Percentiles rank a stretch among this genome's conserved stretches.
phyloP scores from a whole-genome alignment of 37 sponge, comb jelly and placozoan species.

The Halichondria panicea region DNA sequence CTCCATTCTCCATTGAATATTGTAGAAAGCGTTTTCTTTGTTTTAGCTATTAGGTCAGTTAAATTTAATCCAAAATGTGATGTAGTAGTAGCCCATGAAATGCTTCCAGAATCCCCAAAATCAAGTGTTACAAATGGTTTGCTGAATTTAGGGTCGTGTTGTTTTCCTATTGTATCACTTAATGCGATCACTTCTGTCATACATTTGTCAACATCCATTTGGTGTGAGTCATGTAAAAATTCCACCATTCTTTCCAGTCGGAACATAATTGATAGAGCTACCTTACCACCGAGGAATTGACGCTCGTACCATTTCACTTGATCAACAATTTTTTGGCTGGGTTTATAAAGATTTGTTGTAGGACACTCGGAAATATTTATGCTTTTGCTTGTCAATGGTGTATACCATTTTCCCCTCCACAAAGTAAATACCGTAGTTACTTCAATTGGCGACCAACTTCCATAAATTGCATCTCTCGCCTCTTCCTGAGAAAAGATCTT shows the following conservation, averaged over 20 bases:
- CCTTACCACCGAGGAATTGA: background rate
- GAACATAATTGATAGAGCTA: constrained; percentile 3
- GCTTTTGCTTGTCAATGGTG: too few species aligned
- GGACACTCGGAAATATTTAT: too few species aligned
- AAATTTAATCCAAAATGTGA: too few species aligned
- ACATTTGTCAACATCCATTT: background rate
- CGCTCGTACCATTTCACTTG: background rate
- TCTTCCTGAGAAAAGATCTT: background rate
- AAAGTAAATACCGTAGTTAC: constrained; percentile 2
- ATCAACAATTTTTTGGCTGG: background rate
- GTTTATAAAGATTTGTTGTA: background rate
- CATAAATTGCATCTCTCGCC: background rate
- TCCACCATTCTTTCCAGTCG: background rate
- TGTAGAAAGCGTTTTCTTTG: background rate
- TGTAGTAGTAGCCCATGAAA: background rate
- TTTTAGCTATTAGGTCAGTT: background rate
- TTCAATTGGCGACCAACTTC: background rate
- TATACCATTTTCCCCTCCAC: constrained; percentile 9
- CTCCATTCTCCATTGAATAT: background rate
- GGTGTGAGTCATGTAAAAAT: background rate
- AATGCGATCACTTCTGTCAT: background rate
- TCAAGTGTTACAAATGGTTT: constrained; percentile 3
- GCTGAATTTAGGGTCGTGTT: background rate
- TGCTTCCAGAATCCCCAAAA: constrained; percentile 9
- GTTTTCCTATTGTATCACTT: too few species aligned